Percentiles rank a stretch among this genome's conserved stretches.
Evolutionary conservation across 2,888 invertebrate genomes (phyloP).

Genomic region (Neoscelio sp.): DNA sequence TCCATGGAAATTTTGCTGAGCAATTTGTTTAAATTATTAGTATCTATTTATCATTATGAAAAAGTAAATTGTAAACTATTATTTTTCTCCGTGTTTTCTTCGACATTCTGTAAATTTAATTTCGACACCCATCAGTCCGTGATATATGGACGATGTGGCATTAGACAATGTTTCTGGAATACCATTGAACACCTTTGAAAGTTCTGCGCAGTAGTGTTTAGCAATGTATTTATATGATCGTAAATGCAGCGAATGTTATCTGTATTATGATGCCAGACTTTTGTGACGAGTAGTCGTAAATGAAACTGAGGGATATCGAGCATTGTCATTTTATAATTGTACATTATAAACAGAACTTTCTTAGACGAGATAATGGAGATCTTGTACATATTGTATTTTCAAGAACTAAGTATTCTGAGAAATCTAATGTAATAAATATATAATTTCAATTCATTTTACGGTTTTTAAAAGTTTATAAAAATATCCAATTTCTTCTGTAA

Average conservation of each 20-base stretch:
- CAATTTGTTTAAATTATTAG: too few species aligned
- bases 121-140: slow-evolving; percentile 59
- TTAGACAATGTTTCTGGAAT: slow-evolving; percentile 62
- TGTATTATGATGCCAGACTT: slow-evolving; percentile 49
- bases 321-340: slow-evolving; percentile 36
- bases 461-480: too few species aligned
- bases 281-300: slow-evolving; percentile 50
- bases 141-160: slow-evolving; percentile 54
- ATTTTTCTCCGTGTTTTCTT: too few species aligned
- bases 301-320: slow-evolving; percentile 47
- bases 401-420: too few species aligned
- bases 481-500: too few species aligned
- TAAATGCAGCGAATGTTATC: slow-evolving; percentile 58
- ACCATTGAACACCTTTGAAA: slow-evolving; percentile 39
- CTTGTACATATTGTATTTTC: too few species aligned
- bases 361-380: too few species aligned
- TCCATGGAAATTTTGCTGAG: too few species aligned
- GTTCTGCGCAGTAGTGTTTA: slow-evolving; percentile 31
- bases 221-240: slow-evolving; percentile 64
- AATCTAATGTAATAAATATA: too few species aligned
- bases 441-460: too few species aligned
- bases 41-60: too few species aligned
- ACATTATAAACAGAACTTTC: slow-evolving; percentile 9
- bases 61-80: too few species aligned
- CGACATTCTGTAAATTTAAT: slow-evolving; percentile 60